Percentiles rank a stretch among this genome's conserved stretches.
Conservation (phyloP, 2,113 vertebrate species). For the Vanacampus margaritifer region DNA sequence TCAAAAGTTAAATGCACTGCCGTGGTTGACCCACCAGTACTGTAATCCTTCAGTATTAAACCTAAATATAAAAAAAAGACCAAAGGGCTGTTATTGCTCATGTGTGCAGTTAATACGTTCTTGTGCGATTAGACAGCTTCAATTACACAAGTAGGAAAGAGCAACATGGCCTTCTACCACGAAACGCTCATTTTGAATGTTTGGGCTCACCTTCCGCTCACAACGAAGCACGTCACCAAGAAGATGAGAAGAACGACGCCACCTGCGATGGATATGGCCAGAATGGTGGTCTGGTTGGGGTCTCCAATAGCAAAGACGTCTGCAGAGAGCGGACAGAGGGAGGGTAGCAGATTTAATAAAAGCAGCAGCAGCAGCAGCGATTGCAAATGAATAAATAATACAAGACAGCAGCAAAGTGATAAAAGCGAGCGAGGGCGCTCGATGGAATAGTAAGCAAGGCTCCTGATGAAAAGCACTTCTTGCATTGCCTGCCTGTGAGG, state of each 20-base stretch:
- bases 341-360: conserved; percentile 21
- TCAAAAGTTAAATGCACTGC: conserved; percentile 33
- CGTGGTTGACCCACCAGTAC: conserved; percentile 16
- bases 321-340: conserved; percentile 34
- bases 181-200: neutral
- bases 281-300: conserved; percentile 78
- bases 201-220: conserved; percentile 75
- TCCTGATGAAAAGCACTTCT: conserved; percentile 62
- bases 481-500: conserved; percentile 40
- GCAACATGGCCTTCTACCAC: neutral
- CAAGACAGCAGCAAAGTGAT: conserved; percentile 33
- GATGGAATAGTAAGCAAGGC: conserved; percentile 56
- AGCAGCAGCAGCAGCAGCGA: conserved; percentile 19
- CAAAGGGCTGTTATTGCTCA: neutral
- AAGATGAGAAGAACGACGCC: conserved; percentile 78
- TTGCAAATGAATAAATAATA: conserved; percentile 13
- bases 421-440: conserved; percentile 37
- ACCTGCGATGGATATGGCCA: conserved; percentile 77
- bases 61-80: conserved; percentile 12
- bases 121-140: neutral
- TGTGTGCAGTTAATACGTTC: neutral
- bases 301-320: conserved; percentile 80
- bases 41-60: conserved; percentile 23
- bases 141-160: neutral
- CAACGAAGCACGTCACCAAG: conserved; percentile 78